These are phyloP conservation scores for Troilus luridus DNA, from an alignment of 2,888 invertebrate species.

Conservation along the genomic window DNA sequence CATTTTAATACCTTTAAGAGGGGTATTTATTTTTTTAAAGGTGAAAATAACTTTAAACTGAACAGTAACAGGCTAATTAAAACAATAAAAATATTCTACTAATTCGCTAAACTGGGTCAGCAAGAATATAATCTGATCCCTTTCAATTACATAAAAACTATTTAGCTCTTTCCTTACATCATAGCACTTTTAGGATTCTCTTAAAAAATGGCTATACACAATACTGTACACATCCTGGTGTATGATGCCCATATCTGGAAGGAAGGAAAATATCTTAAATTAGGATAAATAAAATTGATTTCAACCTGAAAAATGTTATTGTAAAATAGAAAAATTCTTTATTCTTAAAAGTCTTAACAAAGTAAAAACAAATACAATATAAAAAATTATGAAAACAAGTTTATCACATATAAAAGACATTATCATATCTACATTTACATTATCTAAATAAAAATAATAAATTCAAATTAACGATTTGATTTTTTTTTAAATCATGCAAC, in stretches of 20 bases:
- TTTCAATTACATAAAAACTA: conserved; percentile 33
- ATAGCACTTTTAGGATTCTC: conserved; percentile 10
- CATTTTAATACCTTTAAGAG: background rate
- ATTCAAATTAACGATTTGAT: too few species aligned
- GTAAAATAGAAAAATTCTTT: too few species aligned
- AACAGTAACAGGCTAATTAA: conserved; percentile 5
- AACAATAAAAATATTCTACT: conserved; percentile 37
- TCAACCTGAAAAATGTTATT: background rate
- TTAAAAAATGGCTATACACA: conserved; percentile 42
- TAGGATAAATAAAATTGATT: background rate
- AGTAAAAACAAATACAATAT: too few species aligned
- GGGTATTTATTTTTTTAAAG: conserved; percentile 13
- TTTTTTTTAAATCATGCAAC: too few species aligned
- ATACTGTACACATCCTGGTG: conserved; percentile 44
- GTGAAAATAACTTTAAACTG: conserved; percentile 13
- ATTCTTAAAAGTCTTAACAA: too few species aligned
- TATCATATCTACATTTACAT: too few species aligned
- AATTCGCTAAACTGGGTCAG: background rate
- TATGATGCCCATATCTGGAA: conserved; percentile 16
- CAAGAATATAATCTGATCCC: conserved; percentile 16
- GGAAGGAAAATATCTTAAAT: background rate
- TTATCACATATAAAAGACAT: too few species aligned
- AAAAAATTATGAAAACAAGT: too few species aligned
- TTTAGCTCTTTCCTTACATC: conserved; percentile 27
- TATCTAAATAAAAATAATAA: too few species aligned